Evolutionary conservation across 2,113 vertebrate species (phyloP).

Genomic region (Psammodynastes pulverulentus): DNA sequence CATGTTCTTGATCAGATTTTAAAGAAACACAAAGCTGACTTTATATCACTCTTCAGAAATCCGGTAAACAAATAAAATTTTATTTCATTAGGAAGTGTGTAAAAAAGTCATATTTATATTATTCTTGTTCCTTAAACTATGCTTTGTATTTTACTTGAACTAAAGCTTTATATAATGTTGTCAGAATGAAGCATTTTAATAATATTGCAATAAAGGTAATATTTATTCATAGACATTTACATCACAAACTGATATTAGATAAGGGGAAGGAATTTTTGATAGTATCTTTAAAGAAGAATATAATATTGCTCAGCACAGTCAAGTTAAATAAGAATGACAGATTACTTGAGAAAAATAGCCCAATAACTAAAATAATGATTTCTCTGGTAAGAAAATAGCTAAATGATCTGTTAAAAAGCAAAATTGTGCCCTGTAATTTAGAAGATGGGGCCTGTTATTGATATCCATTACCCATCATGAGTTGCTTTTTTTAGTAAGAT

Average conservation of each 20-base stretch:
- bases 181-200: neutral
- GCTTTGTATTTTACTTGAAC: neutral
- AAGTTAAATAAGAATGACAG: neutral
- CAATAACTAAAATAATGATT: neutral
- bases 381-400: too few species aligned
- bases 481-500: neutral
- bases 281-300: neutral
- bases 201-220: neutral
- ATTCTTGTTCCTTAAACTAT: neutral
- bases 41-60: slow-evolving; percentile 94
- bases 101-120: neutral
- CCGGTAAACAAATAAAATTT: slow-evolving; percentile 82
- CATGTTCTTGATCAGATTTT: slow-evolving; percentile 90
- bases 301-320: neutral
- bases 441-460: neutral
- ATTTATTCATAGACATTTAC: neutral
- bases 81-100: neutral
- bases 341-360: neutral
- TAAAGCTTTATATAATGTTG: neutral
- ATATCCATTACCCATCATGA: neutral
- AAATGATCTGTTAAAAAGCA: neutral
- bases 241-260: neutral
- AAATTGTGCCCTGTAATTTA: neutral
- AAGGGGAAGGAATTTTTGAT: neutral
- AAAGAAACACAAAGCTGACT: slow-evolving; percentile 94